These are phyloP conservation scores for Nyctalus aviator DNA, from an alignment of 2,797 vertebrate genomes.

Conservation along the genomic window DNA sequence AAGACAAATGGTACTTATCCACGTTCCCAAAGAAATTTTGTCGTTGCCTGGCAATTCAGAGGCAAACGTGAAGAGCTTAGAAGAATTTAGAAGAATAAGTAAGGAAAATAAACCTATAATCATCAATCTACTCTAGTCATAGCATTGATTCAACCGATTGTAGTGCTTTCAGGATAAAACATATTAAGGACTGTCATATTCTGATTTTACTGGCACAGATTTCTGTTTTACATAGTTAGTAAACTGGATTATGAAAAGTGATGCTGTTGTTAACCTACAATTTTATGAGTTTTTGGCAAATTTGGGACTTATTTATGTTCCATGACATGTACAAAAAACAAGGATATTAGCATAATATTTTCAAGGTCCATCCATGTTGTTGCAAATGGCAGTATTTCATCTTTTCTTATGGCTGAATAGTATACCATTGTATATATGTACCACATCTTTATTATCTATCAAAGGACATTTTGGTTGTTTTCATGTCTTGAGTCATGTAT, in stretches of 20 bases:
- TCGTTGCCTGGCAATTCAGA: constrained; percentile 36
- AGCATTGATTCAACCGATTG: neutral
- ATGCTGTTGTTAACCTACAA: neutral
- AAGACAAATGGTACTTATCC: constrained; percentile 18
- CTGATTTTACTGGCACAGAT: neutral
- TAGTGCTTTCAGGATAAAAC: neutral
- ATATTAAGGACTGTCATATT: neutral
- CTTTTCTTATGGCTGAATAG: neutral
- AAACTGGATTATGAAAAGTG: neutral
- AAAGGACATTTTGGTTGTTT: neutral
- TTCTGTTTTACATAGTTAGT: neutral
- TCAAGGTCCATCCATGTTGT: neutral
- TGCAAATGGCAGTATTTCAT: neutral
- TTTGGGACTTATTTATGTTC: constrained; percentile 20
- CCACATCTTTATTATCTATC: neutral
- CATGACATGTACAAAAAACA: constrained; percentile 26
- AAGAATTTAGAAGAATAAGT: neutral
- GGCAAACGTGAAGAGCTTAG: constrained; percentile 5
- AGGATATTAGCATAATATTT: neutral
- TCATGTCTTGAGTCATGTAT: neutral
- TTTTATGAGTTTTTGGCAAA: neutral
- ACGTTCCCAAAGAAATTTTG: neutral
- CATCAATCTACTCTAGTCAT: neutral
- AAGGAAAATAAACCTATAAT: neutral
- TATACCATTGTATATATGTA: neutral